Conservation (phyloP, 2,797 vertebrate species). For the Nothura maculosa region DNA sequence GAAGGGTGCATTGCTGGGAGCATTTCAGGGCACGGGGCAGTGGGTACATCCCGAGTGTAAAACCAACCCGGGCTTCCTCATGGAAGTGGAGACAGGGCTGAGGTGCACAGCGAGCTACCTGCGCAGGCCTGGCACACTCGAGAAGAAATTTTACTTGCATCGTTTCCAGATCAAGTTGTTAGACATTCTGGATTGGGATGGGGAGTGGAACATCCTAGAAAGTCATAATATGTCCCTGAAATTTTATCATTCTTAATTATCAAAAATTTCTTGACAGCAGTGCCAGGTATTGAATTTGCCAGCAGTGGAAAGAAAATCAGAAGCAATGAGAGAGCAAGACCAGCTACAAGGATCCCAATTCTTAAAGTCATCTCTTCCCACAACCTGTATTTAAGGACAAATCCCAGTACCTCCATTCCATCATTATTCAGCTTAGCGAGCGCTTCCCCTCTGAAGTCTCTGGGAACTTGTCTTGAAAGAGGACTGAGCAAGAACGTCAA, state of each 20-base stretch:
- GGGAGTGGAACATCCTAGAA: neutral
- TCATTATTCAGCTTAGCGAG: neutral
- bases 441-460: neutral
- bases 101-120: neutral
- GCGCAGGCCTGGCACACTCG: neutral
- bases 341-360: neutral
- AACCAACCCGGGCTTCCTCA: neutral
- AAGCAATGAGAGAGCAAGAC: neutral
- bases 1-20: neutral
- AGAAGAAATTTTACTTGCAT: no score
- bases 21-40: neutral
- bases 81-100: neutral
- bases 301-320: neutral
- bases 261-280: neutral
- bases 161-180: neutral
- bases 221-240: neutral
- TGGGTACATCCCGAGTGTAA: neutral
- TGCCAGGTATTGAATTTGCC: neutral
- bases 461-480: constrained; percentile 40
- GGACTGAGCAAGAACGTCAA: constrained; percentile 1
- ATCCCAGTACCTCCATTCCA: neutral
- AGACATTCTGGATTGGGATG: neutral
- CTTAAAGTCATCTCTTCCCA: neutral
- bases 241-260: neutral
- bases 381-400: neutral